phyloP scores from a whole-genome alignment of 1,140 invertebrate species.

The Halesus radiatus region DNA sequence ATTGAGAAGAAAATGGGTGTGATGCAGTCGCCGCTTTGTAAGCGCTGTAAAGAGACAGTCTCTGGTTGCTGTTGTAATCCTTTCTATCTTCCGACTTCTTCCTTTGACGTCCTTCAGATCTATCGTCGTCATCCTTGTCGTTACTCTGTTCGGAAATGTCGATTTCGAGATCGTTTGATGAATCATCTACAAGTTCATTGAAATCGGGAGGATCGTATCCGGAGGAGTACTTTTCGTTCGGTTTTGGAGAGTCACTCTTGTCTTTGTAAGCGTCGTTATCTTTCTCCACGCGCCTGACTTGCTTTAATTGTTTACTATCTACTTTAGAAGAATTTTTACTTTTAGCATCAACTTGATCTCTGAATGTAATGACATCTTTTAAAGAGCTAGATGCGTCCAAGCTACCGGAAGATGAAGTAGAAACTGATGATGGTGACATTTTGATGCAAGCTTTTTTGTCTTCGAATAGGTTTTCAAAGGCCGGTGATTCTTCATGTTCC shows the following conservation, averaged over 20 bases:
- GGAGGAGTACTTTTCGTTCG: constrained; percentile 66
- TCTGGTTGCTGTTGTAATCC: constrained; percentile 67
- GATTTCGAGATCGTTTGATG: constrained; percentile 84
- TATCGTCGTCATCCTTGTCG: constrained; percentile 68
- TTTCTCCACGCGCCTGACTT: constrained; percentile 64
- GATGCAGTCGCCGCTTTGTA: constrained; percentile 70
- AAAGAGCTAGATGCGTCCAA: constrained; percentile 72
- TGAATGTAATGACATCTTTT: constrained; percentile 78
- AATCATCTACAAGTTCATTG: constrained; percentile 84
- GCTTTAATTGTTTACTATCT: constrained; percentile 60
- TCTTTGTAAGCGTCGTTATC: constrained; percentile 61
- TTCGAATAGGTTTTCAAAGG: constrained; percentile 88
- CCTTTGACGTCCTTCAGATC: constrained; percentile 65
- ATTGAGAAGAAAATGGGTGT: constrained; percentile 77
- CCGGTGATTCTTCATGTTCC: constrained; percentile 82
- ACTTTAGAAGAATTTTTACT: constrained; percentile 60
- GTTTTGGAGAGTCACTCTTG: constrained; percentile 61
- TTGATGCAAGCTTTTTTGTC: constrained; percentile 80
- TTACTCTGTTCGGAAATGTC: constrained; percentile 79
- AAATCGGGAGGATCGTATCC: constrained; percentile 82
- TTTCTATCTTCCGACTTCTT: constrained; percentile 68
- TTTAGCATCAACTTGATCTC: constrained; percentile 68
- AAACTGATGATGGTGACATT: constrained; percentile 75
- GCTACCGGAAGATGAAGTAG: constrained; percentile 74
- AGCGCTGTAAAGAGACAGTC: constrained; percentile 65